phyloP scores from a whole-genome alignment of 2,797 vertebrate species.

The Malurus splendens region DNA sequence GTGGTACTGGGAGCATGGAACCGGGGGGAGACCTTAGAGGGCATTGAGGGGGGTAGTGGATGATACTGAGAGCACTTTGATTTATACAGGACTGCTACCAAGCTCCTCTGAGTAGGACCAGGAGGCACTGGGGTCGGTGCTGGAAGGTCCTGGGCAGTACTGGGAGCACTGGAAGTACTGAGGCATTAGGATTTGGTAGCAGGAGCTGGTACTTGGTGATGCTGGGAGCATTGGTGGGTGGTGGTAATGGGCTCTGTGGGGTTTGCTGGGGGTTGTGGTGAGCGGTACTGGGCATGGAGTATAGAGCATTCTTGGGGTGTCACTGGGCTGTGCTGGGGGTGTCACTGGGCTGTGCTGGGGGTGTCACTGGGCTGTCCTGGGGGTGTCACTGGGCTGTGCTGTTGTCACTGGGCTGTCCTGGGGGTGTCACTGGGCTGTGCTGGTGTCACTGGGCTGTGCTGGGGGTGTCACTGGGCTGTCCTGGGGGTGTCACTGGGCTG shows the following conservation, averaged over 20 bases:
- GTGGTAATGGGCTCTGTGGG: too few species aligned
- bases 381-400: background rate
- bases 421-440: too few species aligned
- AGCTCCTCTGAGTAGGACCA: background rate
- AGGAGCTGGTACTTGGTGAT: too few species aligned
- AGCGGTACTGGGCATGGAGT: rapidly evolving
- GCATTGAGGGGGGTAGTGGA: background rate
- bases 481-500: too few species aligned
- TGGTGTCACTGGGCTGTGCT: too few species aligned
- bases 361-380: background rate
- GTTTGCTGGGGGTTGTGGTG: too few species aligned
- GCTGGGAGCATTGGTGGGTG: too few species aligned
- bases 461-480: background rate
- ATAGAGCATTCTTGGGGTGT: background rate
- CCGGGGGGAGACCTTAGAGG: background rate
- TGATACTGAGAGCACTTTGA: background rate
- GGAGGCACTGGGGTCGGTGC: background rate
- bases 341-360: too few species aligned
- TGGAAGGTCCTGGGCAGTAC: background rate
- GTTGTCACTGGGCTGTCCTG: background rate
- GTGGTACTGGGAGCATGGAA: background rate
- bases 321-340: too few species aligned
- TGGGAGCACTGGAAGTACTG: background rate
- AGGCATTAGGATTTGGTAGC: too few species aligned
- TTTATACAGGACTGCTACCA: rapidly evolving